Conservation (phyloP, 2,113 vertebrate species). For the Lanius collurio region DNA sequence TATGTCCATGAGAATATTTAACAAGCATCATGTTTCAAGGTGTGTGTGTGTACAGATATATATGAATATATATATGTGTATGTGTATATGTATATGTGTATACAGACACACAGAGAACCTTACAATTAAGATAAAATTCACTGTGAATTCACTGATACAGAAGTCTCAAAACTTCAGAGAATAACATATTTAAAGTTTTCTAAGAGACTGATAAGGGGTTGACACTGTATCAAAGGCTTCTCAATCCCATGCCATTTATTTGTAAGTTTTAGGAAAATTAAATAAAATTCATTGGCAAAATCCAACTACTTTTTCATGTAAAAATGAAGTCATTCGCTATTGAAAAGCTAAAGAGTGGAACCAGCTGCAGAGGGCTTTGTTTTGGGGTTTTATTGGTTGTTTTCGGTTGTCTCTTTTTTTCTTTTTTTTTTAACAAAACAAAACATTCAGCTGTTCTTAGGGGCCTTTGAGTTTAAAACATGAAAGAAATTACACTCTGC, state of each 20-base stretch:
- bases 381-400: neutral
- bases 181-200: neutral
- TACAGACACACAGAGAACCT: slow-evolving; percentile 59
- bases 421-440: neutral
- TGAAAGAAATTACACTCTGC: neutral
- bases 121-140: slow-evolving; percentile 48
- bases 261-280: neutral
- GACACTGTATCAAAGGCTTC: neutral
- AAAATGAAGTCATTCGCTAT: neutral
- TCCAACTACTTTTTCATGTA: neutral
- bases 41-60: neutral
- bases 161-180: neutral
- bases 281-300: neutral
- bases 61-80: neutral
- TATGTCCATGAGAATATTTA: slow-evolving; percentile 61
- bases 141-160: neutral
- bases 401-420: neutral
- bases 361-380: neutral
- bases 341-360: neutral
- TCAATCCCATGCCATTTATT: neutral
- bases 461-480: neutral
- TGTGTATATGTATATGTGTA: neutral
- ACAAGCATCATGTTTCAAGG: slow-evolving; percentile 39
- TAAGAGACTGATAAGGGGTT: neutral
- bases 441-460: neutral